Percentiles rank a stretch among this genome's conserved stretches.
Evolutionary conservation across 2,113 vertebrate genomes (phyloP).

Genomic region (Oreochromis aureus): DNA sequence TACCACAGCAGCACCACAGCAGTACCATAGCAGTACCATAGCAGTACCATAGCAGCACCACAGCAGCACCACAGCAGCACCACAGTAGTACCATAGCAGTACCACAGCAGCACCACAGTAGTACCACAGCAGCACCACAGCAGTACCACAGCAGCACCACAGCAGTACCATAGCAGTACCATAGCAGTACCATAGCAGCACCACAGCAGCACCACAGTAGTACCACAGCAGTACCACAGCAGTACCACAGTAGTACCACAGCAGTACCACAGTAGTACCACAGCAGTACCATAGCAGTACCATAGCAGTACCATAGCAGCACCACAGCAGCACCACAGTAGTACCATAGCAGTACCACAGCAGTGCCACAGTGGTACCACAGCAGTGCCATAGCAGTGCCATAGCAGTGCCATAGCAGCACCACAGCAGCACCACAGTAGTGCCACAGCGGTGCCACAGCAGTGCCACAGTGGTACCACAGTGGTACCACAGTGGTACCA

Average conservation of each 20-base stretch:
- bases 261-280: fast-evolving
- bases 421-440: fast-evolving
- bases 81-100: fast-evolving
- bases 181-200: fast-evolving
- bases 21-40: fast-evolving
- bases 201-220: too few relatives aligned
- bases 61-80: fast-evolving
- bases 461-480: too few relatives aligned
- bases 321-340: too few relatives aligned
- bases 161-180: too few relatives aligned
- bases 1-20: fast-evolving
- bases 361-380: fast-evolving
- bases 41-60: too few relatives aligned
- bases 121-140: fast-evolving
- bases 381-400: fast-evolving
- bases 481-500: too few relatives aligned
- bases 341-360: fast-evolving
- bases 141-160: too few relatives aligned
- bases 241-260: too few relatives aligned
- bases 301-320: too few relatives aligned
- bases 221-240: too few relatives aligned
- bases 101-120: fast-evolving
- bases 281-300: too few relatives aligned
- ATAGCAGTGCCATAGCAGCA: fast-evolving
- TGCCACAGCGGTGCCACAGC: fast-evolving